Percentiles rank a stretch among this genome's conserved stretches.
phyloP scores from a whole-genome alignment of 2,113 vertebrate genomes.

The Camelus bactrianus region DNA sequence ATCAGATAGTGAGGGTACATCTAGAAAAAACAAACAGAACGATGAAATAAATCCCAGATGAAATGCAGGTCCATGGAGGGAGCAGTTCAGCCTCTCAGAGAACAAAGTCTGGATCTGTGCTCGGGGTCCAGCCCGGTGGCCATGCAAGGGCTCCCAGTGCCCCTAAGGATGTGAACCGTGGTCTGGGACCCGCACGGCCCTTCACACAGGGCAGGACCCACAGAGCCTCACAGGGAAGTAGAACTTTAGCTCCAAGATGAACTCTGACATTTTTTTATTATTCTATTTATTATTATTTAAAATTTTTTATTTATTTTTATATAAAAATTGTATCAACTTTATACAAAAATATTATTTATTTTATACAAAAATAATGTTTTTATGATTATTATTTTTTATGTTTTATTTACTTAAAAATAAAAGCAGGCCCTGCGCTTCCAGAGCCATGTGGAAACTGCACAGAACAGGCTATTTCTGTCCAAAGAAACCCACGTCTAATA shows the following conservation, averaged over 20 bases:
- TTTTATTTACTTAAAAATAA: background rate
- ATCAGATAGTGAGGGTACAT: background rate
- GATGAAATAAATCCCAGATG: background rate
- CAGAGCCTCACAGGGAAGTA: background rate
- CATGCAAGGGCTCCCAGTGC: accelerated
- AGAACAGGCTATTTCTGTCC: background rate
- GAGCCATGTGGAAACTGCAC: background rate
- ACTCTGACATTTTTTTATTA: background rate
- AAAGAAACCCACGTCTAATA: background rate
- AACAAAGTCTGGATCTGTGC: background rate
- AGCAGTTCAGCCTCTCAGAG: background rate
- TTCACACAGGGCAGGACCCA: background rate
- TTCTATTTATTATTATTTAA: no score
- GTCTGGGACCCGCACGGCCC: accelerated
- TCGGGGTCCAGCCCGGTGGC: accelerated
- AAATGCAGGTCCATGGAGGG: background rate
- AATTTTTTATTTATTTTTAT: no score
- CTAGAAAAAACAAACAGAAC: background rate
- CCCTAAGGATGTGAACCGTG: background rate
- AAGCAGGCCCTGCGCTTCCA: background rate
- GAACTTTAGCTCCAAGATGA: background rate
- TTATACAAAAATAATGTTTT: no score
- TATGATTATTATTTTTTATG: no score
- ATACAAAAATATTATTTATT: no score
- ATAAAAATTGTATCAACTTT: no score